These are phyloP conservation scores for Lerema accius DNA, from an alignment of 1,140 invertebrate species.

Conservation along the genomic window DNA sequence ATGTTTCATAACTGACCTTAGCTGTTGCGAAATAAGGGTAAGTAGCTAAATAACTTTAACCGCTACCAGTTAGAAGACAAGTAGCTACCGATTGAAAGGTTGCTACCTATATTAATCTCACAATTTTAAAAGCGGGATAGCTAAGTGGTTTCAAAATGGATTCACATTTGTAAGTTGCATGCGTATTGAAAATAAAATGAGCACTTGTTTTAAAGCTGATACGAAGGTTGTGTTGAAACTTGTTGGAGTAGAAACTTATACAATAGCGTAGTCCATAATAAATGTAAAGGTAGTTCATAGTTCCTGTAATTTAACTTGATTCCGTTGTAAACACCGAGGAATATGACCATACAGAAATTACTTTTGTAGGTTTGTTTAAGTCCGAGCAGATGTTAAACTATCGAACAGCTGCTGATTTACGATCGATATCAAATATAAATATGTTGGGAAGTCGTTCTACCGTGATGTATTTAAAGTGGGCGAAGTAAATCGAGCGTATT, in stretches of 20 bases:
- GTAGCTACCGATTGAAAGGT: background rate
- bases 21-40: conserved; percentile 41
- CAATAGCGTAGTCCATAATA: too few relatives aligned
- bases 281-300: background rate
- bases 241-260: too few relatives aligned
- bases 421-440: conserved; percentile 21
- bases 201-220: too few relatives aligned
- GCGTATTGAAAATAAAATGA: background rate
- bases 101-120: background rate
- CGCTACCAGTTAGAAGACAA: conserved; percentile 1
- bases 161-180: background rate
- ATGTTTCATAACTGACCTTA: conserved; percentile 48
- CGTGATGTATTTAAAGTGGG: conserved; percentile 13
- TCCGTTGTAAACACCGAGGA: background rate
- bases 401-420: conserved; percentile 9
- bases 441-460: conserved; percentile 12
- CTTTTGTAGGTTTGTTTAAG: background rate
- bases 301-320: background rate
- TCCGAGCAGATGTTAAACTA: background rate
- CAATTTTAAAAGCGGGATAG: background rate
- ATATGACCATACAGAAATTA: background rate
- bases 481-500: conserved; percentile 18
- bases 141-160: background rate
- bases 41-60: conserved; percentile 19
- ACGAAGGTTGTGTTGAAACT: too few relatives aligned